Conservation (phyloP, 2,888 invertebrate species). For the Dasysyrphus tricinctus region DNA sequence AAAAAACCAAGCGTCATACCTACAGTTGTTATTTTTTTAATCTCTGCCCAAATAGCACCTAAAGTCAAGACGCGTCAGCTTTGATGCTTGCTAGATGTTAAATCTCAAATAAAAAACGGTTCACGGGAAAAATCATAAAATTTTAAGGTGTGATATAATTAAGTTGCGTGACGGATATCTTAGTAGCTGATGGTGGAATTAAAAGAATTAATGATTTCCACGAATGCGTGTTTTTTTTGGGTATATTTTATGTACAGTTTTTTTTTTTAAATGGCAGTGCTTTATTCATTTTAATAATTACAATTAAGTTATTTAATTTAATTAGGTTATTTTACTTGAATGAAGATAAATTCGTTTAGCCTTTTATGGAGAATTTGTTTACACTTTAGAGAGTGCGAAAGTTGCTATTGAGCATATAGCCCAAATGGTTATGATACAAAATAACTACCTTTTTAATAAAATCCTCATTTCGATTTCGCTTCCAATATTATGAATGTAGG, state of each 20-base stretch:
- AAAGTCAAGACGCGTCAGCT: conserved; percentile 18
- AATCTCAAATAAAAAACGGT: conserved; percentile 22
- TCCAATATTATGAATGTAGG: too few species aligned
- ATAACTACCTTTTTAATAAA: too few species aligned
- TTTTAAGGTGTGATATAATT: conserved; percentile 43
- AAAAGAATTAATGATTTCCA: conserved; percentile 39
- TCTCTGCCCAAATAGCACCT: conserved; percentile 47
- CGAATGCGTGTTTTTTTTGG: conserved; percentile 17
- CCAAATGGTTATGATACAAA: too few species aligned
- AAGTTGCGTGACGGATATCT: conserved; percentile 40
- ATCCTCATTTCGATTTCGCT: too few species aligned
- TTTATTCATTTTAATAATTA: conserved; percentile 4
- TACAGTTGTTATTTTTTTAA: conserved; percentile 53
- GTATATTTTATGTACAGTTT: too few species aligned
- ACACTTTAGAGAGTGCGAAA: too few species aligned
- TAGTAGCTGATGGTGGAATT: conserved; percentile 20
- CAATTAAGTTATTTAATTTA: background rate
- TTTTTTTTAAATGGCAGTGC: background rate
- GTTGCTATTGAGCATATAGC: too few species aligned
- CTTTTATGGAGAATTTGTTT: background rate
- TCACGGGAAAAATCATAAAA: conserved; percentile 38
- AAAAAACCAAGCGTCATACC: conserved; percentile 51
- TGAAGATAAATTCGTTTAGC: background rate
- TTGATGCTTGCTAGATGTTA: background rate
- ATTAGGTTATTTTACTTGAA: background rate